phyloP scores from a whole-genome alignment of 2,113 vertebrate genomes.

The Paratilapia polleni region DNA sequence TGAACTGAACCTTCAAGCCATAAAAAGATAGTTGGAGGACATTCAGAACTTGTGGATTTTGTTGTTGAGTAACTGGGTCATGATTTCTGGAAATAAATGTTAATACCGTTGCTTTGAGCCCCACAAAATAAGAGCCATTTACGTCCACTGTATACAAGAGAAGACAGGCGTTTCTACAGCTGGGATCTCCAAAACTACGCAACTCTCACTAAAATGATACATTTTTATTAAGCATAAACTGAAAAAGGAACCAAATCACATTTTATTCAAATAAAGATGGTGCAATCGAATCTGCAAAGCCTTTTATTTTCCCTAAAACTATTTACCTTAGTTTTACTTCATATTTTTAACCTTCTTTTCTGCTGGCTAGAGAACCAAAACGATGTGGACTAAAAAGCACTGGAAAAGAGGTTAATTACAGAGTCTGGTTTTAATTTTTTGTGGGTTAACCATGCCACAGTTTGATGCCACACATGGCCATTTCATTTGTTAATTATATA shows the following conservation, averaged over 20 bases:
- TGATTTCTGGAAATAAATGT: neutral
- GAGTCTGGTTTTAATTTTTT: neutral
- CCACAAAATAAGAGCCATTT: neutral
- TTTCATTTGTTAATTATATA: neutral
- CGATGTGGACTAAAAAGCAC: no score
- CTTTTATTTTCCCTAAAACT: neutral
- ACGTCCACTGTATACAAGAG: neutral
- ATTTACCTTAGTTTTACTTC: neutral
- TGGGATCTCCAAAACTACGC: neutral
- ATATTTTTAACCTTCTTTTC: neutral
- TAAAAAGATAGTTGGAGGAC: no score
- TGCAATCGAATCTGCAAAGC: neutral
- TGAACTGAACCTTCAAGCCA: no score
- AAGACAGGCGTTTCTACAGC: neutral
- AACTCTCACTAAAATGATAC: neutral
- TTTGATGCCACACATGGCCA: neutral
- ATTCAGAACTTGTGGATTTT: neutral
- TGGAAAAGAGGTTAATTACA: neutral
- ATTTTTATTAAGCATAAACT: neutral
- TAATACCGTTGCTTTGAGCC: neutral
- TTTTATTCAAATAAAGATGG: neutral
- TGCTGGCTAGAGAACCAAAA: neutral
- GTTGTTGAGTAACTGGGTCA: neutral
- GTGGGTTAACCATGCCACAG: neutral
- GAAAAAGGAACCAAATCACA: neutral